Percentiles rank a stretch among this genome's conserved stretches.
phyloP scores from a whole-genome alignment of 2,113 vertebrate genomes.

The Rhodinocichla rosea region DNA sequence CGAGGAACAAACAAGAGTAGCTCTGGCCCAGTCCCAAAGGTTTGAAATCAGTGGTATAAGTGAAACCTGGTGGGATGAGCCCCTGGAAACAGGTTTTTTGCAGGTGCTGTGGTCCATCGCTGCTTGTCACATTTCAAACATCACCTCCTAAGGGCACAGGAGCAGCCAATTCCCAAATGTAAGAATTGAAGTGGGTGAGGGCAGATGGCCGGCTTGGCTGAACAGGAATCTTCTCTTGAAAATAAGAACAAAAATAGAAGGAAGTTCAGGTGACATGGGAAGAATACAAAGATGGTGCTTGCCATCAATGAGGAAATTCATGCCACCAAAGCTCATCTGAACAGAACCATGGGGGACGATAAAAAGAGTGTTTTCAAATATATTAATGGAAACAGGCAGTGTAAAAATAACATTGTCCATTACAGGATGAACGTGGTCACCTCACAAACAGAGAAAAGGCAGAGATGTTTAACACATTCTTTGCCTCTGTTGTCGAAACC shows the following conservation, averaged over 20 bases:
- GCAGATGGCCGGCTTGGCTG: not conserved
- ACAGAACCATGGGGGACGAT: not conserved
- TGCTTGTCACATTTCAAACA: not conserved
- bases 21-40: not conserved
- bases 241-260: not conserved
- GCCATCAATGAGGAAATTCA: not conserved
- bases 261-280: not conserved
- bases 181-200: not conserved
- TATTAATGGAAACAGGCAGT: not conserved
- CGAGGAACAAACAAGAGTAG: not conserved
- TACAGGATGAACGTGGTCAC: not conserved
- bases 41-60: not conserved
- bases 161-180: not conserved
- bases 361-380: not conserved
- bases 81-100: not conserved
- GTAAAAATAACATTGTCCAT: not conserved
- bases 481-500: not conserved
- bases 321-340: not conserved
- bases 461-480: fast-evolving
- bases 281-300: not conserved
- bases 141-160: not conserved
- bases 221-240: not conserved
- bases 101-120: not conserved
- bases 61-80: not conserved
- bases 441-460: not conserved